A percentile compares a stretch with the other conserved stretches of the same genome.
phyloP scores from a whole-genome alignment of 2,888 invertebrate genomes.

The Epirrhoe alternata region DNA sequence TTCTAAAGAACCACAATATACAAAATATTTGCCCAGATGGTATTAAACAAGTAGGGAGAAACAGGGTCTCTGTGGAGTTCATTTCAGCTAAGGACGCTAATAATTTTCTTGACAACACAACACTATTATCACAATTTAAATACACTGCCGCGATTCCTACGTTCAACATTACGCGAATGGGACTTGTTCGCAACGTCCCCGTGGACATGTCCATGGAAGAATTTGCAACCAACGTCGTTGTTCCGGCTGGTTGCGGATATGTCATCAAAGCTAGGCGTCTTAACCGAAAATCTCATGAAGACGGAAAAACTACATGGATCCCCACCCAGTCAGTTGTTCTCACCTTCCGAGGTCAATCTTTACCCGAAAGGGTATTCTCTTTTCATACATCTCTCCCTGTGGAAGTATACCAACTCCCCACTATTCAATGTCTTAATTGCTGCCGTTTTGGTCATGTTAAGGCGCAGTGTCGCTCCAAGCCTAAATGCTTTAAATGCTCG shows the following conservation, averaged over 20 bases:
- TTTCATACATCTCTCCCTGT: conserved; percentile 11
- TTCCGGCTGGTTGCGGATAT: background rate
- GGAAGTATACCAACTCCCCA: conserved; percentile 1
- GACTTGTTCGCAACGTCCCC: no score
- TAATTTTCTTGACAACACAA: no score
- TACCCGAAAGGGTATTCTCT: conserved; percentile 3
- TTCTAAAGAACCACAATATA: no score
- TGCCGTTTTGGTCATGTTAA: conserved; percentile 44
- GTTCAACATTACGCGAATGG: no score
- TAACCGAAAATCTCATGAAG: background rate
- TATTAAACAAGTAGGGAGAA: no score
- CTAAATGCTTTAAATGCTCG: conserved; percentile 39
- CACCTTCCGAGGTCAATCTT: conserved; percentile 12
- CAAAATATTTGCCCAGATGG: no score
- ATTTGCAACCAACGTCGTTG: background rate
- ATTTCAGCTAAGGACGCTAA: no score
- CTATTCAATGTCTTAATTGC: conserved; percentile 29
- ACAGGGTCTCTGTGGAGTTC: no score
- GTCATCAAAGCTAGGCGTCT: conserved; percentile 3
- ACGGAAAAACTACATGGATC: background rate
- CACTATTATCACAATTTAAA: no score
- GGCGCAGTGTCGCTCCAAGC: conserved; percentile 39
- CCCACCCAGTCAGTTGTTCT: conserved; percentile 20
- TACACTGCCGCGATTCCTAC: no score
- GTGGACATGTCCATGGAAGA: no score